Conservation (phyloP, 2,888 invertebrate species). For the Polia nebulosa region DNA sequence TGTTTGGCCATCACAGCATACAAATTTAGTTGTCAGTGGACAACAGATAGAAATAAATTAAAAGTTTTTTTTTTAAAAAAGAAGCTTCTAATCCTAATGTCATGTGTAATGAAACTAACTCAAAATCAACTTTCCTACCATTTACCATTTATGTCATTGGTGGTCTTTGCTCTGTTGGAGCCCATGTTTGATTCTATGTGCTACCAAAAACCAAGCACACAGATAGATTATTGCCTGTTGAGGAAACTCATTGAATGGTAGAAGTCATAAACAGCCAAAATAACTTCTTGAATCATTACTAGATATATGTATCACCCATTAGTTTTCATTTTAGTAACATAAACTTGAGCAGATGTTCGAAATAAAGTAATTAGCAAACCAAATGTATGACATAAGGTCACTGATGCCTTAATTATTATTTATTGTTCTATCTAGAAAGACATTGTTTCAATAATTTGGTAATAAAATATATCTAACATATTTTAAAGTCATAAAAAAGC, state of each 20-base stretch:
- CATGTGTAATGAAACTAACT: too few relatives aligned
- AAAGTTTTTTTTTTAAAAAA: too few relatives aligned
- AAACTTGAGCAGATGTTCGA: conserved; percentile 7
- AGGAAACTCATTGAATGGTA: neutral
- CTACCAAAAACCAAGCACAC: too few relatives aligned
- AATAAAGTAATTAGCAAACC: conserved; percentile 33
- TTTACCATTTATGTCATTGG: too few relatives aligned
- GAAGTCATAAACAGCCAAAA: neutral
- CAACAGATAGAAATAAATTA: too few relatives aligned
- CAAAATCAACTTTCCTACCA: too few relatives aligned
- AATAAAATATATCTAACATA: neutral
- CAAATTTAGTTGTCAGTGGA: too few relatives aligned
- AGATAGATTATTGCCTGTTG: neutral
- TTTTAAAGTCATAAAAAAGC: conserved; percentile 11
- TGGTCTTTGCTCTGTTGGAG: too few relatives aligned
- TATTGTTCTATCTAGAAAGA: neutral
- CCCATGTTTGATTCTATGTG: too few relatives aligned
- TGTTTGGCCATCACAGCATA: too few relatives aligned
- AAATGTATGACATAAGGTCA: conserved; percentile 24
- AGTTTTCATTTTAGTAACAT: conserved; percentile 1
- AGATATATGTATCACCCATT: conserved; percentile 3
- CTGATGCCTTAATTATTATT: neutral
- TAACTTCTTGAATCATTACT: neutral
- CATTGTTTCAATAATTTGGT: neutral
- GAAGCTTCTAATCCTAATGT: too few relatives aligned